Evolutionary conservation across 2,797 vertebrate species (phyloP).

Genomic region (Spea hammondii): DNA sequence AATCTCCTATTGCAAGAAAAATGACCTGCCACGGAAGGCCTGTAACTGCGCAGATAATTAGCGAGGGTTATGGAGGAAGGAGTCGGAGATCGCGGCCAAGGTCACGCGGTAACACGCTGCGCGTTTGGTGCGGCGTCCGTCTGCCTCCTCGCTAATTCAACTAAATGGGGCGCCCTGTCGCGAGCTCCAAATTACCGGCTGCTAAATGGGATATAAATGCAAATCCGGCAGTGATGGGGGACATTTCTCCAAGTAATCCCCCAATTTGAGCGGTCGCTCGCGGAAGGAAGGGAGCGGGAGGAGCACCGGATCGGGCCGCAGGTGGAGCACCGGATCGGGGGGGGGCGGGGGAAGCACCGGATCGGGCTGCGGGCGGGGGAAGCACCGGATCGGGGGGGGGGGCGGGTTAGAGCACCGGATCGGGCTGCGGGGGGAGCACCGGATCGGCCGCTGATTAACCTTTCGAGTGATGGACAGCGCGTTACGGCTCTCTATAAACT

Average conservation of each 20-base stretch:
- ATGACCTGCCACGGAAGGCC: slow-evolving; percentile 69
- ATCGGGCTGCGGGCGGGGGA: too few relatives aligned
- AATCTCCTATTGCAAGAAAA: slow-evolving; percentile 70
- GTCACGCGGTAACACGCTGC: slow-evolving; percentile 68
- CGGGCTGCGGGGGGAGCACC: slow-evolving; percentile 58
- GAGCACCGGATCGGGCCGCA: slow-evolving; percentile 44
- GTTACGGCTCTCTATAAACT: neutral
- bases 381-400: too few relatives aligned
- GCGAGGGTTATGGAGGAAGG: slow-evolving; percentile 64
- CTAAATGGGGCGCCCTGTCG: slow-evolving; percentile 72
- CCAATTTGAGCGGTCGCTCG: neutral
- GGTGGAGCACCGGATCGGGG: slow-evolving; percentile 56
- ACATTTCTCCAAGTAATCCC: slow-evolving; percentile 67
- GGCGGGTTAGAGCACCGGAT: too few relatives aligned
- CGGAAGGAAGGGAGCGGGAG: too few relatives aligned
- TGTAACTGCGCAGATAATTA: slow-evolving; percentile 76
- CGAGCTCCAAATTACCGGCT: slow-evolving; percentile 69
- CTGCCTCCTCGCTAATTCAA: slow-evolving; percentile 74
- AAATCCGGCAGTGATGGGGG: slow-evolving; percentile 59
- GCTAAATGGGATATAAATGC: slow-evolving; percentile 65
- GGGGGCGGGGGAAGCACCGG: too few relatives aligned
- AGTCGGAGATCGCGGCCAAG: slow-evolving; percentile 62
- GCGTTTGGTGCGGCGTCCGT: slow-evolving; percentile 69
- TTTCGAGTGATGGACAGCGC: neutral
- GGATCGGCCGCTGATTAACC: slow-evolving; percentile 46